Percentiles rank a stretch among this genome's conserved stretches.
Conservation (phyloP, 2,888 invertebrate species). For the Laspeyria flexula region DNA sequence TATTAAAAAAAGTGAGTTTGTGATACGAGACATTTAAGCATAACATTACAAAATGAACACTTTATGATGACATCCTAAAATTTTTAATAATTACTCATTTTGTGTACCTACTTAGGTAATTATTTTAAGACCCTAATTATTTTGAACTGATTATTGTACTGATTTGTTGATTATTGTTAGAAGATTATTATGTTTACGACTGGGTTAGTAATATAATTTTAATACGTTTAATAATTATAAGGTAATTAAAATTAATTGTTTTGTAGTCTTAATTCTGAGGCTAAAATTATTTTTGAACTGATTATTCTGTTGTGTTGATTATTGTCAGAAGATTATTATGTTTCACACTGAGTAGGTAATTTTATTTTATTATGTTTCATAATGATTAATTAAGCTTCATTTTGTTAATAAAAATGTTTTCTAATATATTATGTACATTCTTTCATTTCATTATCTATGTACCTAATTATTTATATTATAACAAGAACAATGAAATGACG, state of each 20-base stretch:
- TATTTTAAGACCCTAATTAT: conserved; percentile 12
- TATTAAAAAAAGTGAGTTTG: conserved; percentile 16
- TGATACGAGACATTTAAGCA: conserved; percentile 8
- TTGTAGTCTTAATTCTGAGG: conserved; percentile 18
- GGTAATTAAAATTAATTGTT: no score
- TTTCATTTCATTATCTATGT: conserved; percentile 10
- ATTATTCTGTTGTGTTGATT: neutral
- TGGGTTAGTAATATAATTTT: conserved; percentile 15
- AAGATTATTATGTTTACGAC: conserved; percentile 17
- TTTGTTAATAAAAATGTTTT: conserved; percentile 13
- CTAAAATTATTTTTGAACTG: conserved; percentile 11
- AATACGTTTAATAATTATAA: conserved; percentile 15
- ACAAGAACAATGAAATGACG: no score
- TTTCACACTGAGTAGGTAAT: no score
- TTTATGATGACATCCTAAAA: conserved; percentile 8
- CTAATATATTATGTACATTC: conserved; percentile 17
- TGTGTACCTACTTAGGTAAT: conserved; percentile 15
- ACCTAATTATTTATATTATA: no score
- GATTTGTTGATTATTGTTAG: conserved; percentile 19
- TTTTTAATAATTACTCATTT: conserved; percentile 13
- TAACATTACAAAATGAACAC: conserved; percentile 13
- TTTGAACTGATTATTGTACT: conserved; percentile 14
- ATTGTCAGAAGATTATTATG: no score
- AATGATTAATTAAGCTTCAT: no score
- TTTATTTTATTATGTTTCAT: no score